phyloP scores from a whole-genome alignment of 2,113 vertebrate species.

The Smithornis capensis region DNA sequence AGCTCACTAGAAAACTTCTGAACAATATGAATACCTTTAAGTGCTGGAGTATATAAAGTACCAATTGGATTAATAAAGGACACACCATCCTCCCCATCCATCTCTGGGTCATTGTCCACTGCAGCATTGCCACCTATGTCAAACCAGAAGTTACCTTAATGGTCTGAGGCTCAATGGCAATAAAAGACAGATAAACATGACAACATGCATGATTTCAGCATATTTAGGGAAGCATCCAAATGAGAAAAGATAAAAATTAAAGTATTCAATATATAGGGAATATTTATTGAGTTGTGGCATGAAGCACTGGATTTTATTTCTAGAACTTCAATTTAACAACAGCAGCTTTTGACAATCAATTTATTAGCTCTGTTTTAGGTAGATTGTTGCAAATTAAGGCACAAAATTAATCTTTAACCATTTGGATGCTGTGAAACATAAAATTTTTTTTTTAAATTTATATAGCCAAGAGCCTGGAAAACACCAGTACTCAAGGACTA shows the following conservation, averaged over 20 bases:
- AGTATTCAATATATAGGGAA: not conserved
- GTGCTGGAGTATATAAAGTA: conserved; percentile 84
- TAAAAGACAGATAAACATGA: conserved; percentile 11
- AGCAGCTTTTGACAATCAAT: not conserved
- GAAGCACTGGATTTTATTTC: not conserved
- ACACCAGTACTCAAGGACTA: not conserved
- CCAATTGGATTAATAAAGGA: conserved; percentile 91
- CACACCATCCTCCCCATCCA: conserved; percentile 92
- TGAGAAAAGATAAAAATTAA: conserved; percentile 30
- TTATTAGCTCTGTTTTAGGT: not conserved
- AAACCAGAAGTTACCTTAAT: conserved; percentile 71
- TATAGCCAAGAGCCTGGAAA: not conserved
- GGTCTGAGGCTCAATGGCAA: not conserved
- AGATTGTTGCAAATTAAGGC: not conserved
- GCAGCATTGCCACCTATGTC: conserved; percentile 88
- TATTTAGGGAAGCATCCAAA: conserved; percentile 41
- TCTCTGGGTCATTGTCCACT: conserved; percentile 82
- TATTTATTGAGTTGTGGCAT: not conserved
- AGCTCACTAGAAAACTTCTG: not conserved
- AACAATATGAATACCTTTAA: conserved; percentile 86
- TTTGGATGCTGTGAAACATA: conserved; percentile 12
- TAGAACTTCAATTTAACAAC: not conserved
- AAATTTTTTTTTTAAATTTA: not conserved
- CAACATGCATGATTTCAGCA: conserved; percentile 42
- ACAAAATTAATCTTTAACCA: not conserved